Evolutionary conservation across 1,140 invertebrate genomes (phyloP), one percentile per base, ranked within the genome.

Genomic region (Drosophila tsacasi): DNA sequence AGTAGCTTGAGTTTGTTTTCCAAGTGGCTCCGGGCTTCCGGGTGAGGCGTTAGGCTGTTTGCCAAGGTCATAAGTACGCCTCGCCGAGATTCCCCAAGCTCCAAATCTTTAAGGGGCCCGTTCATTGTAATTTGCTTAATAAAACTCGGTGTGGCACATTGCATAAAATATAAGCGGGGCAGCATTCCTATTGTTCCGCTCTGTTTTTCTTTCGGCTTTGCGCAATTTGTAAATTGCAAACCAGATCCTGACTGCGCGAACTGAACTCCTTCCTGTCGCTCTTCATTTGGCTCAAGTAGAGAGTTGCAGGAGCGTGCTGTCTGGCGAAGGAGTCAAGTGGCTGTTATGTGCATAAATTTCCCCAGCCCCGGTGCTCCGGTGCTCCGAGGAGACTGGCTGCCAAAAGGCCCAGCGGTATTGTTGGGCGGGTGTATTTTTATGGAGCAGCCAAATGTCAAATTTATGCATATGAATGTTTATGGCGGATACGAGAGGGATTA

Each of bases 51-150:
- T 81, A 85, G 84, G 81, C 85, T 89, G 81, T 84, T 84, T 89
- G 85, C 81, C 85, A 89, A 89, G 85, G 85, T 89, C 85, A 90
- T 91, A 89, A 87, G 84, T 90, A 89, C 81, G 85, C 74, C 85
- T 82, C 81, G 78, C 73, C 61, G 74, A 76, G 85, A 79, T 79
- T 87, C 64, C 58, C 46, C 61, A 1, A 60, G 40, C 58, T 30
- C 47, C 30, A 32, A 46, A 47, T 44, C 58, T 63, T 57, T 46
- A 40, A 59, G 42, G 50, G 57, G 49, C 55, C 21, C 63, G 71
- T 83, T 83, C 72, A 61, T 84, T 86, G 84, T 87, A 90, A 87
- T 87, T 87, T 87, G 84, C 85, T 84, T 87, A 87, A 87, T 87
- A 87, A 87, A 87, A 87, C 84, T 85, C 85, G 81, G 85, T 81